Conservation (phyloP, 2,797 vertebrate genomes). For the Phaenicophaeus curvirostris region DNA sequence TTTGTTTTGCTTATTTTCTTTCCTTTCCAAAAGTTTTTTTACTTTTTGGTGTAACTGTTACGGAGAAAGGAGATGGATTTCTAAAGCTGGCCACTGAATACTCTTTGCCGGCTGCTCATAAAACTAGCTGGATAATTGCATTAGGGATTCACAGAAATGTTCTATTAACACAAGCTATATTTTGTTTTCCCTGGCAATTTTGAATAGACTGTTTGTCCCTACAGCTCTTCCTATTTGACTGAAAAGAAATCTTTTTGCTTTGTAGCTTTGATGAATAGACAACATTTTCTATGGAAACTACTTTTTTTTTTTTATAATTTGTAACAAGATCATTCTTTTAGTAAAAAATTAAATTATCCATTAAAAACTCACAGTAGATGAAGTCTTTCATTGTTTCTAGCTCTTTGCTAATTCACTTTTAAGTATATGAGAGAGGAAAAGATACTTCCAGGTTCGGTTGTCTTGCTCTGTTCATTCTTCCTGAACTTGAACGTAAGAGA, state of each 20-base stretch:
- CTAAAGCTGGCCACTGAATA: neutral
- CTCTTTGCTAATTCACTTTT: slow-evolving; percentile 2
- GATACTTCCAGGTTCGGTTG: neutral
- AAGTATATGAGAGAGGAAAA: neutral
- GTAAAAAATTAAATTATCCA: neutral
- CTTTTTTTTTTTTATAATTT: neutral
- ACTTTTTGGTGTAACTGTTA: neutral
- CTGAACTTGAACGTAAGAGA: neutral
- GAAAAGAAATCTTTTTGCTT: neutral
- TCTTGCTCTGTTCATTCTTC: neutral
- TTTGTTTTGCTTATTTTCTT: neutral
- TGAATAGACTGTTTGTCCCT: neutral
- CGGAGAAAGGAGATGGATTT: neutral
- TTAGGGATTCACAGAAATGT: neutral
- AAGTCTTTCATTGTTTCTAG: neutral
- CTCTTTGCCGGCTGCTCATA: neutral
- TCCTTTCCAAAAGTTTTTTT: neutral
- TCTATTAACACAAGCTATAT: neutral
- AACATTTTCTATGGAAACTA: neutral
- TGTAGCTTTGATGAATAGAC: neutral
- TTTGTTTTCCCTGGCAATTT: neutral
- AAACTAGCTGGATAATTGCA: neutral
- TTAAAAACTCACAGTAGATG: neutral
- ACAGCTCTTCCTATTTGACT: slow-evolving; percentile 13
- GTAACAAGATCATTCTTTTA: neutral